Percentiles rank a stretch among this genome's conserved stretches.
phyloP scores from a whole-genome alignment of 30 jellyfish, hydroid and myxozoan genomes.

The Euphysa ruthae region DNA sequence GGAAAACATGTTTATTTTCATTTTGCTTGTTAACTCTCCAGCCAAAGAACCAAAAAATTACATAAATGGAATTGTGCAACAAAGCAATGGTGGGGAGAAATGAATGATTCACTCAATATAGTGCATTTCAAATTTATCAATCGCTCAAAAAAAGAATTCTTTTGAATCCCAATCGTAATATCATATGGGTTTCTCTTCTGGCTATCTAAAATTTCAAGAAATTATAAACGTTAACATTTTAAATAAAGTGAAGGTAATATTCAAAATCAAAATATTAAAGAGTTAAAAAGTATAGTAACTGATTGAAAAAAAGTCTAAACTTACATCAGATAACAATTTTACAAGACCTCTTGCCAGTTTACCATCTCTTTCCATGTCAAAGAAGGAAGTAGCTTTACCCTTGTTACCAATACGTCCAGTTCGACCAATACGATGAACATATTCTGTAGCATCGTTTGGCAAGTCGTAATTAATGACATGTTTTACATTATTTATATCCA shows the following conservation, averaged over 20 bases:
- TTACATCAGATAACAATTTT: conserved; percentile 32
- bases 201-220: no score
- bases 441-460: conserved; percentile 27
- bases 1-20: no score
- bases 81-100: not conserved
- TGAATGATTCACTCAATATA: no score
- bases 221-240: not conserved
- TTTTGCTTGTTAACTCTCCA: no score
- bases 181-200: no score
- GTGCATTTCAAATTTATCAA: no score
- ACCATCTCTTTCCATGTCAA: conserved; percentile 22
- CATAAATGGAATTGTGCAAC: no score
- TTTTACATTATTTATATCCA: conserved; percentile 40
- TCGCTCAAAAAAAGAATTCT: no score
- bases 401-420: conserved; percentile 48
- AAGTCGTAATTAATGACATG: conserved; percentile 53
- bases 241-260: not conserved
- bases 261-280: not conserved
- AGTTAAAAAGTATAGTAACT: not conserved
- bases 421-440: conserved; percentile 55
- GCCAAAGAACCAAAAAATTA: no score
- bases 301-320: not conserved
- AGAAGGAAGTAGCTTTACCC: conserved; percentile 46
- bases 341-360: conserved; percentile 41
- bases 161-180: no score